A percentile compares a stretch with the other conserved stretches of the same genome.
These are phyloP conservation scores for Hanleya hanleyi DNA, from an alignment of 2,888 invertebrate species.

Conservation along the genomic window DNA sequence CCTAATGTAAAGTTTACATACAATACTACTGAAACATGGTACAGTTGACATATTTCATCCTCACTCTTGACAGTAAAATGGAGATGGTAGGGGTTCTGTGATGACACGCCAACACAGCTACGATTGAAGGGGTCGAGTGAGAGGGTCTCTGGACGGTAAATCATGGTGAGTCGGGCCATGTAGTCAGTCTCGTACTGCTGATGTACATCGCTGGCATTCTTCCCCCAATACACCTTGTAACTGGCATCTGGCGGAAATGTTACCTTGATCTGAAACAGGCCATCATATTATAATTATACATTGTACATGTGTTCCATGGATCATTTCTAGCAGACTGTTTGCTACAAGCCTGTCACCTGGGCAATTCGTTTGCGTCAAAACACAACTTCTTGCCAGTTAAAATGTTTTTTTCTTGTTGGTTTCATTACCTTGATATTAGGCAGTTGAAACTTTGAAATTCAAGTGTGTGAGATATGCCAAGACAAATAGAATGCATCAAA, in stretches of 20 bases:
- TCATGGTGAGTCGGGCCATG: conserved; percentile 21
- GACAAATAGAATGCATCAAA: no score
- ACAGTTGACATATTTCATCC: no score
- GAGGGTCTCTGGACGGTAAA: conserved; percentile 45
- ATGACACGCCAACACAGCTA: conserved; percentile 67
- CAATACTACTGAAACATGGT: no score
- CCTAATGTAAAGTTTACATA: no score
- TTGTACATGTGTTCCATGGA: no score
- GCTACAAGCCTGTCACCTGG: no score
- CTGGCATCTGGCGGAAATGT: background rate
- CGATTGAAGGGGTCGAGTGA: conserved; percentile 65
- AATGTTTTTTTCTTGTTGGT: no score
- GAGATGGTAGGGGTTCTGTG: conserved; percentile 56
- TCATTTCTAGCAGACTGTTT: no score
- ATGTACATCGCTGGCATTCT: conserved; percentile 42
- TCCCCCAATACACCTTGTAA: conserved; percentile 41
- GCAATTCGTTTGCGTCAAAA: no score
- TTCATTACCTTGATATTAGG: no score
- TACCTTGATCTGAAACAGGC: background rate
- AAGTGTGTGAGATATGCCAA: no score
- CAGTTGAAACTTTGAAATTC: no score
- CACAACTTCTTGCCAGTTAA: background rate
- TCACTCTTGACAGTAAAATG: conserved; percentile 57
- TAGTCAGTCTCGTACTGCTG: conserved; percentile 18
- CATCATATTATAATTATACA: background rate